These are phyloP conservation scores for Lates calcarifer DNA, from an alignment of 2,113 vertebrate species.

Conservation along the genomic window DNA sequence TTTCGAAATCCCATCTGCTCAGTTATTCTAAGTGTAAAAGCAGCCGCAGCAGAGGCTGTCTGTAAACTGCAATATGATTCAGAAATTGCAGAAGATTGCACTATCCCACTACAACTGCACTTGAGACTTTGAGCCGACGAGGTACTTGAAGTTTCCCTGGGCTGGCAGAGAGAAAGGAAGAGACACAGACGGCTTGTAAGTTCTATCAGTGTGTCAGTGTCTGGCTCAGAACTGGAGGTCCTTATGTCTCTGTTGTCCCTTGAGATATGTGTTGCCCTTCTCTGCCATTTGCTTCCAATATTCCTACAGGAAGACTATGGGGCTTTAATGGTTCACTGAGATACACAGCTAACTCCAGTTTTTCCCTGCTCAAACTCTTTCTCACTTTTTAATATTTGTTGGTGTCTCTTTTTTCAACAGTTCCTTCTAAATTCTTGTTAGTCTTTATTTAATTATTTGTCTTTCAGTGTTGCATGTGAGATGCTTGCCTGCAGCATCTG, in stretches of 20 bases:
- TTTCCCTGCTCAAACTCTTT: not conserved
- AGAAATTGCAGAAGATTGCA: slow-evolving; percentile 77
- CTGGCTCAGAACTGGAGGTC: slow-evolving; percentile 19
- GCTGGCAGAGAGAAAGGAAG: slow-evolving; percentile 47
- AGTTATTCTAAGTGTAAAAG: slow-evolving; percentile 62
- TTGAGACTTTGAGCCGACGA: slow-evolving; percentile 58
- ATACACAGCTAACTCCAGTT: not conserved
- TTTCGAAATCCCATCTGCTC: slow-evolving; percentile 58
- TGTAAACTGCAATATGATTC: slow-evolving; percentile 67
- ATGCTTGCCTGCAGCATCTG: slow-evolving; percentile 22
- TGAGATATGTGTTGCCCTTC: not conserved
- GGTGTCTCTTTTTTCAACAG: too few species aligned
- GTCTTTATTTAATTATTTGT: not conserved
- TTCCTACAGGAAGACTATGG: not conserved
- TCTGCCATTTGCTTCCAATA: slow-evolving; percentile 18
- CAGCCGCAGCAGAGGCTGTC: slow-evolving; percentile 42
- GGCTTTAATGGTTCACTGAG: slow-evolving; percentile 1
- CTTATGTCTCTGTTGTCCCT: slow-evolving; percentile 15
- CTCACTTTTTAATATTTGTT: not conserved
- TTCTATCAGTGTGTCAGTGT: slow-evolving; percentile 15
- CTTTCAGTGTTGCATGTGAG: not conserved
- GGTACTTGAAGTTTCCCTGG: slow-evolving; percentile 52
- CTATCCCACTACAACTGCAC: slow-evolving; percentile 54
- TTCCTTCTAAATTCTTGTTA: not conserved
- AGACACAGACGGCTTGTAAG: slow-evolving; percentile 13